Conservation (phyloP, 2,797 vertebrate genomes). For the Mionectes olivaceus region DNA sequence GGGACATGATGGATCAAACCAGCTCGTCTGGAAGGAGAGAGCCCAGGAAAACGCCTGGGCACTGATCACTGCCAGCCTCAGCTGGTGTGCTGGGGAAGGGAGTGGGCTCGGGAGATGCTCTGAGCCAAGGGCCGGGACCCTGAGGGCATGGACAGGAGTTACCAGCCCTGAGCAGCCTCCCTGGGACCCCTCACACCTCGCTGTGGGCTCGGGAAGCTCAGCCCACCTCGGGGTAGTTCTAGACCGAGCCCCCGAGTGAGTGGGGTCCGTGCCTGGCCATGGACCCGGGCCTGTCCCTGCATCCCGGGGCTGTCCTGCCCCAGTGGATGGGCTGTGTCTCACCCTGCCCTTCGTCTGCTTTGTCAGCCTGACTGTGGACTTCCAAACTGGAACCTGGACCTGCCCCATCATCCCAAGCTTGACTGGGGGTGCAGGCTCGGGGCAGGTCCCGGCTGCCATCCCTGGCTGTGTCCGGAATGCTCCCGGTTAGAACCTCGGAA, state of each 20-base stretch:
- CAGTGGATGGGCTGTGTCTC: accelerated
- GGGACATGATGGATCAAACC: accelerated
- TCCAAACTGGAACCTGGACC: not conserved
- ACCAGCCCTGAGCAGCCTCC: not conserved
- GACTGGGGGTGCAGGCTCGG: not conserved
- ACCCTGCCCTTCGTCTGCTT: not conserved
- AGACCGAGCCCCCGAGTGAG: accelerated
- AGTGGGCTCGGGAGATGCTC: not conserved
- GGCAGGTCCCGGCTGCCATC: not conserved
- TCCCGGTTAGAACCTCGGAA: accelerated
- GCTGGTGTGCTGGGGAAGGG: accelerated
- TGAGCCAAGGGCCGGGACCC: not conserved
- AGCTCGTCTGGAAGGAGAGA: not conserved
- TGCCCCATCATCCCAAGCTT: not conserved
- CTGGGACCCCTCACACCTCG: not conserved
- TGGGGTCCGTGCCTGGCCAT: not conserved
- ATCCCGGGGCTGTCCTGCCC: not conserved
- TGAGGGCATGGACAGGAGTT: accelerated
- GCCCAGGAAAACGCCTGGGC: not conserved
- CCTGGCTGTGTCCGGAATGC: not conserved
- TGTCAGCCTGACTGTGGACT: not conserved
- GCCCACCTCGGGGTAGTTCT: not conserved
- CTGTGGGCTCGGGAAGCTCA: not conserved
- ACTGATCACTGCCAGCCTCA: not conserved
- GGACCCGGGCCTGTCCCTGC: not conserved